These are phyloP conservation scores for Agrotis ipsilon DNA, from an alignment of 2,888 invertebrate genomes.

Conservation along the genomic window DNA sequence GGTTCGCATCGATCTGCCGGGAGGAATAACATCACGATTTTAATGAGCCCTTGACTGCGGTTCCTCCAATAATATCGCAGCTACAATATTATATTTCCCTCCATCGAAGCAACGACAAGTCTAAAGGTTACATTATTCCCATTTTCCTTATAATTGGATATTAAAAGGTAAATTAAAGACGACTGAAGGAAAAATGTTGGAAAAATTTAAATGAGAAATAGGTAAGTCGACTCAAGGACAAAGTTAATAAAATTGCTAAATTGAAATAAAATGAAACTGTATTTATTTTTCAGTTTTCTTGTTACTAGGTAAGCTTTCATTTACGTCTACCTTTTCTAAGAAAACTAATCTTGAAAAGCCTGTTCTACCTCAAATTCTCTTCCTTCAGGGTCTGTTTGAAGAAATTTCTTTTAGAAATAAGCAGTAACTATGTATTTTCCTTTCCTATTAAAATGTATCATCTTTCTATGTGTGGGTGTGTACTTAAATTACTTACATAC, in stretches of 20 bases:
- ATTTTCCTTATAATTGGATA: slow-evolving; percentile 19
- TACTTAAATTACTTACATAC: too few relatives aligned
- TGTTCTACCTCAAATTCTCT: too few relatives aligned
- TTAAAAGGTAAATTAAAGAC: slow-evolving; percentile 13
- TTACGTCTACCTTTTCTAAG: too few relatives aligned
- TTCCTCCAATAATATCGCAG: slow-evolving; percentile 1
- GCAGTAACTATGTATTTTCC: too few relatives aligned
- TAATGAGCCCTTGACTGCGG: slow-evolving; percentile 14
- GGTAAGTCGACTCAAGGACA: neutral
- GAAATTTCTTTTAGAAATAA: too few relatives aligned
- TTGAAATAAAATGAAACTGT: neutral
- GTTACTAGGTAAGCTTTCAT: neutral
- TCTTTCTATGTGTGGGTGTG: too few relatives aligned
- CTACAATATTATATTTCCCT: neutral
- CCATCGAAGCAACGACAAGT: slow-evolving; percentile 4
- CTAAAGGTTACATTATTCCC: slow-evolving; percentile 1
- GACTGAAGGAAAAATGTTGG: neutral
- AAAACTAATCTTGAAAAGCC: too few relatives aligned
- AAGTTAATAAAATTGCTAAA: slow-evolving; percentile 2
- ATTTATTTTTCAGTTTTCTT: neutral
- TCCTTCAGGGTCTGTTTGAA: too few relatives aligned
- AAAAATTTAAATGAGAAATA: neutral
- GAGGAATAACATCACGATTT: slow-evolving; percentile 3
- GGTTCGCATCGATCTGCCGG: slow-evolving; percentile 15
- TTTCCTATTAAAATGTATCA: too few relatives aligned